These are phyloP conservation scores for Brachypterus glaber DNA, from an alignment of 2,888 invertebrate species.

Conservation along the genomic window DNA sequence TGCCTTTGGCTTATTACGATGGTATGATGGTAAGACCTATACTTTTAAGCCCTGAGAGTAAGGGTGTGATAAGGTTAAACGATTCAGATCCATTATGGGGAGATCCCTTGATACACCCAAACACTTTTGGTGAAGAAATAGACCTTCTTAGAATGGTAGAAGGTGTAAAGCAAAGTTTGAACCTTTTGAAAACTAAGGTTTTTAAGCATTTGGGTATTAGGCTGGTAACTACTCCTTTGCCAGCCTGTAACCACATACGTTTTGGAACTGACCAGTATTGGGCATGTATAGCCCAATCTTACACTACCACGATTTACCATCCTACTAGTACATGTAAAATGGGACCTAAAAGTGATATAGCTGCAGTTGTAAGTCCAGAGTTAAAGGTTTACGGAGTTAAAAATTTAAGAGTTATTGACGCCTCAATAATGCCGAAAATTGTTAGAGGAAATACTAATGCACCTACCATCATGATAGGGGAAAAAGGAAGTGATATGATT, in stretches of 20 bases:
- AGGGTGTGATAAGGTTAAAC: conserved; percentile 53
- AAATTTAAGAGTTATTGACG: conserved; percentile 56
- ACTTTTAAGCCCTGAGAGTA: conserved; percentile 51
- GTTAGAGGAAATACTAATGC: conserved; percentile 42
- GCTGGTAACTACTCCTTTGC: conserved; percentile 46
- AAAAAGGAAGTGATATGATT: conserved; percentile 39
- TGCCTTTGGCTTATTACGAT: conserved; percentile 52
- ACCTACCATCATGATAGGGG: conserved; percentile 40
- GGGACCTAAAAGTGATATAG: conserved; percentile 23
- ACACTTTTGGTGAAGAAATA: conserved; percentile 50
- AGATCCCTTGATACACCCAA: conserved; percentile 61
- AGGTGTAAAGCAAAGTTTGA: conserved; percentile 48
- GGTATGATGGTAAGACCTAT: conserved; percentile 51
- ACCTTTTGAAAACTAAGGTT: conserved; percentile 49
- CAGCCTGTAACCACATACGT: conserved; percentile 44
- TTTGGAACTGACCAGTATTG: conserved; percentile 57
- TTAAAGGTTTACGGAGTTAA: conserved; percentile 54
- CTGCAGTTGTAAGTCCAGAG: conserved; percentile 57
- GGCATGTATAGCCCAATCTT: conserved; percentile 50
- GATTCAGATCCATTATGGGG: conserved; percentile 59
- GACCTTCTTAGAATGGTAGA: conserved; percentile 52
- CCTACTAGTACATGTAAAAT: conserved; percentile 16
- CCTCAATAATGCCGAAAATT: conserved; percentile 57
- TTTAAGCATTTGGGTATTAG: conserved; percentile 47
- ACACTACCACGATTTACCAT: conserved; percentile 46